Evolutionary conservation across 2,888 invertebrate species (phyloP).

Genomic region (Epistrophella euchroma): DNA sequence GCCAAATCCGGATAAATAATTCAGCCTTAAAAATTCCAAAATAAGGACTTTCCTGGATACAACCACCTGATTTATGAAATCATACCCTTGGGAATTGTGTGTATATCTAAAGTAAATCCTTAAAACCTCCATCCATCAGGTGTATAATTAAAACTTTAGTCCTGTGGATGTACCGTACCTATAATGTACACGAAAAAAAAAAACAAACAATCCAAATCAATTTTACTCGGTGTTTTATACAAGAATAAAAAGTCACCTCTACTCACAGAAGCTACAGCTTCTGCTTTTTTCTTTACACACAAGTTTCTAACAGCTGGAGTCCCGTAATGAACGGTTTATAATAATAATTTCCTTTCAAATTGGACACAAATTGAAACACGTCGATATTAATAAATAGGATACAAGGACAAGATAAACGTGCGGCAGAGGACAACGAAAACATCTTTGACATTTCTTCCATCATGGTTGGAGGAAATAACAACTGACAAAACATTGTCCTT

Average conservation of each 20-base stretch:
- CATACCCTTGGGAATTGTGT: background rate
- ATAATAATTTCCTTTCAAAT: conserved; percentile 65
- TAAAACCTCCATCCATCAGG: conserved; percentile 14
- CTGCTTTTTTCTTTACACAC: background rate
- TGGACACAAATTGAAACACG: conserved; percentile 41
- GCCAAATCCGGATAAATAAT: conserved; percentile 23
- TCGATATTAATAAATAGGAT: conserved; percentile 31
- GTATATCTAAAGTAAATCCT: conserved; percentile 1
- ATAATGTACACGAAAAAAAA: background rate
- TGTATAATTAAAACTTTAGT: conserved; percentile 1
- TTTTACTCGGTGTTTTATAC: background rate
- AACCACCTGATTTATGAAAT: conserved; percentile 29
- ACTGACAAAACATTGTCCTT: conserved; percentile 21
- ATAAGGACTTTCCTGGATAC: background rate
- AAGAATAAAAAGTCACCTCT: conserved; percentile 1
- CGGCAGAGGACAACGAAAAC: conserved; percentile 2
- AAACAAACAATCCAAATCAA: conserved; percentile 2
- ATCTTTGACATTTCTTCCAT: conserved; percentile 4
- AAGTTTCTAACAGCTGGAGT: conserved; percentile 36
- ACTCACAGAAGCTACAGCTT: background rate
- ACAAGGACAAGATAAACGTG: conserved; percentile 2
- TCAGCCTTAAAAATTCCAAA: conserved; percentile 11
- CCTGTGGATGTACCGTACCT: background rate
- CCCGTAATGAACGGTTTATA: conserved; percentile 51
- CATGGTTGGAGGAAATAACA: conserved; percentile 15